These are phyloP conservation scores for Acanthosoma haemorrhoidale DNA, from an alignment of 2,888 invertebrate species.

Conservation along the genomic window DNA sequence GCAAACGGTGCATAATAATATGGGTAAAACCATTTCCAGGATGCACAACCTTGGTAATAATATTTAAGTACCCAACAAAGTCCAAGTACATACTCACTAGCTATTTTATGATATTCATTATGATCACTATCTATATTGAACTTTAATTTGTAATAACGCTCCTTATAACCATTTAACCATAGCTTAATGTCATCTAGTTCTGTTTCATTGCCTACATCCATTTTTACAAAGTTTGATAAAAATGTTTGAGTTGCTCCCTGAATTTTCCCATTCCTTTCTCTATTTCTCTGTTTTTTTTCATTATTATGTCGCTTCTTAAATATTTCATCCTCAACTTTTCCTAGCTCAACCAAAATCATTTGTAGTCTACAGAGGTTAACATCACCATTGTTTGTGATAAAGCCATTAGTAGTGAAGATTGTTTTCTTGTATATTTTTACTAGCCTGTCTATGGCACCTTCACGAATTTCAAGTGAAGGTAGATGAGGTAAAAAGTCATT, in stretches of 20 bases:
- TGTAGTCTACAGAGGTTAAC: constrained; percentile 91
- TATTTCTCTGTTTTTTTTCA: constrained; percentile 72
- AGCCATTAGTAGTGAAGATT: constrained; percentile 91
- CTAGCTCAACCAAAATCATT: constrained; percentile 88
- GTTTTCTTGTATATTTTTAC: constrained; percentile 89
- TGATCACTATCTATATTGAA: no score
- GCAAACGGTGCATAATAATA: constrained; percentile 99
- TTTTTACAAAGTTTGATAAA: no score
- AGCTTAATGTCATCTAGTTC: no score
- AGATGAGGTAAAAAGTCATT: constrained; percentile 98
- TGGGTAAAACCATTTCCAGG: constrained; percentile 99
- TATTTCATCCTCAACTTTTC: constrained; percentile 92
- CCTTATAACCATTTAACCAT: no score
- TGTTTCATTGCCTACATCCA: no score
- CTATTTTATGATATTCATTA: no score
- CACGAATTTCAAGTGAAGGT: constrained; percentile 93
- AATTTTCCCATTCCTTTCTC: constrained; percentile 66
- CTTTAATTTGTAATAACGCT: no score
- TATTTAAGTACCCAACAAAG: no score
- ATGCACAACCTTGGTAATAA: constrained; percentile 93
- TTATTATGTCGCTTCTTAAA: constrained; percentile 86
- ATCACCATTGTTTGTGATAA: constrained; percentile 89
- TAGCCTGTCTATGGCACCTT: constrained; percentile 91
- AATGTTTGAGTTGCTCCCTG: constrained; percentile 43
- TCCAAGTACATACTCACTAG: no score